Evolutionary conservation across 2,113 vertebrate species (phyloP), one percentile per base, ranked within the genome.

Genomic region (Oryzias javanicus): DNA sequence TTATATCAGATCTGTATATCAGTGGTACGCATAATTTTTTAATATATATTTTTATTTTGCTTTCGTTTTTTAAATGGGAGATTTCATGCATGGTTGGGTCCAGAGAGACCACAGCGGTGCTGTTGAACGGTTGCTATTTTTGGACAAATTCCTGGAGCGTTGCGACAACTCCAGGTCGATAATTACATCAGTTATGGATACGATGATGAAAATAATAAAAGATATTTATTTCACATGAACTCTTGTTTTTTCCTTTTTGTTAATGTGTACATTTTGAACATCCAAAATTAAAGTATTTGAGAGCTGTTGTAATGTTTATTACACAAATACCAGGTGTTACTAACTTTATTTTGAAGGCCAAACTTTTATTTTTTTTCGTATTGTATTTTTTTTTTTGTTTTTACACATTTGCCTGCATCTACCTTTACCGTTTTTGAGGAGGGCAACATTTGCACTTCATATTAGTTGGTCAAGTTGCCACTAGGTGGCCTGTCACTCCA

Each of bases 1-100:
- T 92, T 91, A 90, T 92, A 92, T 92, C 86, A 91, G 88, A 92
- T 91, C 88, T 92, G 91, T 92, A 92, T 91, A 92, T 92, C 91
- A 86, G 91, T 92, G 91, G 89, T 90, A 91, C 80, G 88, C 88
- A 91, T 92, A 89, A 88, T 89, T 91, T 92, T 92, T 91, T 90
- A 86, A 87, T 88, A 89, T 92, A 91, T 90, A 85, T 90, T 89
- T 91, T 86, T 85, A 86, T 74, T 81, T 86, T 88, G 79, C 57
- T 54, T 56, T 85, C 80, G 73, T 82, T 78, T 89, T 89, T 84
- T 75, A 69, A 83, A 88, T 81, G 84, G 83, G 76, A 90, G 81
- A 90, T 86, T 86, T 87, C 86, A 87, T 90, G 90, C 89, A 91
- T 91, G 90, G 89, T 88, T 82, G 86, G 79, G 84, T 86, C 90